Percentiles rank a stretch among this genome's conserved stretches.
Evolutionary conservation across 2,888 invertebrate genomes (phyloP).

Genomic region (Mythimna vitellina): DNA sequence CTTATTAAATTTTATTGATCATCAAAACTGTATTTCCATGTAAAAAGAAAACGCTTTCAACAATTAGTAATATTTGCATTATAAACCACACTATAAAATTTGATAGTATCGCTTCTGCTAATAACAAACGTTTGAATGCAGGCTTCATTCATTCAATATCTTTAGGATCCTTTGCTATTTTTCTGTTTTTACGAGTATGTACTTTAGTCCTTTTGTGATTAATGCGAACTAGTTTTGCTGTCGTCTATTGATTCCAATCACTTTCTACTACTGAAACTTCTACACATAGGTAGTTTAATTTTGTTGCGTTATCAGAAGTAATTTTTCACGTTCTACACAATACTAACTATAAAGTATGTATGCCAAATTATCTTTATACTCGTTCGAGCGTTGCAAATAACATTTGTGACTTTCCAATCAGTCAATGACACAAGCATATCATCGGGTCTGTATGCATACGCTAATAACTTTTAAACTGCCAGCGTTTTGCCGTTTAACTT

Average conservation of each 20-base stretch:
- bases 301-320: slow-evolving; percentile 25
- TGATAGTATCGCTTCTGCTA: neutral
- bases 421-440: slow-evolving; percentile 63
- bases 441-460: slow-evolving; percentile 58
- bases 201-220: too few relatives aligned
- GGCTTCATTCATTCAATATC: neutral
- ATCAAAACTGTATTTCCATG: neutral
- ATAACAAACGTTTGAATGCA: neutral
- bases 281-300: neutral
- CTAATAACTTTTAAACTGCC: slow-evolving; percentile 58
- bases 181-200: neutral
- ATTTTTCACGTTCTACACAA: slow-evolving; percentile 25
- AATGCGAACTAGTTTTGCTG: neutral
- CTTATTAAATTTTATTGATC: neutral
- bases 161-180: neutral
- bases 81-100: neutral
- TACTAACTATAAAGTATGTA: slow-evolving; percentile 19
- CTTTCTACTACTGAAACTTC: slow-evolving; percentile 16
- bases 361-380: slow-evolving; percentile 57
- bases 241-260: neutral
- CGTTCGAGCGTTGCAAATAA: slow-evolving; percentile 59
- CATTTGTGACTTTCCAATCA: slow-evolving; percentile 61
- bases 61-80: neutral
- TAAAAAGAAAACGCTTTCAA: neutral
- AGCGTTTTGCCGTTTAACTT: slow-evolving; percentile 45